Evolutionary conservation across 64 coral and sea anemone species (phyloP).

Genomic region (Pocillopora damicornis): DNA sequence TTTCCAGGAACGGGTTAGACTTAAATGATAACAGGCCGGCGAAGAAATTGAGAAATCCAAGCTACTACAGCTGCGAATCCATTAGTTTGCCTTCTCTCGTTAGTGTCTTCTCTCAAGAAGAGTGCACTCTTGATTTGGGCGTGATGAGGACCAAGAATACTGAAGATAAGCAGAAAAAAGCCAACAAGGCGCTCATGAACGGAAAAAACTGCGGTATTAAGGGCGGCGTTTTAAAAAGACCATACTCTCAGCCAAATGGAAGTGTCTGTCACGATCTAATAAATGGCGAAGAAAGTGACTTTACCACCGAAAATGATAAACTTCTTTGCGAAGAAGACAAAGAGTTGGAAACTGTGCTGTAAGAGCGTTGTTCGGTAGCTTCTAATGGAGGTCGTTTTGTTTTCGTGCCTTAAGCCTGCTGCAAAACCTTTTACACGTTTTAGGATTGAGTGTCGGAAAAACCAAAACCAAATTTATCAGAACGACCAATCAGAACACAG

Average conservation of each 20-base stretch:
- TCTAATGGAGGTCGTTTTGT: neutral
- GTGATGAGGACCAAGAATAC: neutral
- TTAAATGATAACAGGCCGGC: neutral
- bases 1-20: neutral
- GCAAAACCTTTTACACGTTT: neutral
- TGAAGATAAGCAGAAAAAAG: neutral
- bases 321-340: constrained; percentile 21
- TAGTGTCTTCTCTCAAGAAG: neutral
- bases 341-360: constrained; percentile 4
- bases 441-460: too few relatives aligned
- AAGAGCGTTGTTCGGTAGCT: neutral
- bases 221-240: neutral
- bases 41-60: neutral
- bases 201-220: neutral
- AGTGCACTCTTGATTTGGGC: neutral
- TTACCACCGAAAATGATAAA: neutral
- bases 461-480: too few relatives aligned
- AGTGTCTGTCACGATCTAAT: neutral
- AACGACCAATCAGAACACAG: too few relatives aligned
- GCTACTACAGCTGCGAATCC: neutral
- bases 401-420: neutral
- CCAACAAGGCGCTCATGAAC: neutral
- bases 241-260: neutral
- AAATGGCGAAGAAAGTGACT: neutral
- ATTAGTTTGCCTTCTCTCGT: constrained; percentile 3